These are phyloP conservation scores for Botrylloides violaceus DNA, from an alignment of 23 tunicate species.

Conservation along the genomic window DNA sequence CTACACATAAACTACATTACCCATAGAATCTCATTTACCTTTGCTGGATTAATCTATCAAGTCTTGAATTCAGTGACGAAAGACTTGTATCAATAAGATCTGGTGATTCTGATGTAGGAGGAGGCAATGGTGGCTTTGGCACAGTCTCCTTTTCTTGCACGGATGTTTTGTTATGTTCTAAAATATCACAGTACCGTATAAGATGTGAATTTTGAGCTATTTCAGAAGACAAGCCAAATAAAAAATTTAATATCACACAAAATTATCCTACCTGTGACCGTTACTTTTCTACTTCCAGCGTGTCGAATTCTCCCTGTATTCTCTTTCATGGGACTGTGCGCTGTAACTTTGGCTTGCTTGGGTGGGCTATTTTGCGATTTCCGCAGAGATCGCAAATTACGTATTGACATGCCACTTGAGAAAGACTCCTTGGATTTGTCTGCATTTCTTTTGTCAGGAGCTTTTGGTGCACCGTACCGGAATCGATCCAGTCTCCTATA, in stretches of 20 bases:
- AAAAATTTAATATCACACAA: too few species aligned
- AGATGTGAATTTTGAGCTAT: too few species aligned
- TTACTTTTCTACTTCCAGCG: too few species aligned
- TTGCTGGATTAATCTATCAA: slow-evolving; percentile 5
- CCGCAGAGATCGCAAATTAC: background rate
- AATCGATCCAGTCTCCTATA: slow-evolving; percentile 15
- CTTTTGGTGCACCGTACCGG: slow-evolving; percentile 20
- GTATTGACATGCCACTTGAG: background rate
- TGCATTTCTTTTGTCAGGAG: slow-evolving; percentile 3
- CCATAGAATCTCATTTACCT: background rate
- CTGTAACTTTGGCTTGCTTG: background rate
- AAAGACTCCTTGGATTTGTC: background rate
- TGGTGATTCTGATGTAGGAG: background rate
- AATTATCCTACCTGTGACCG: too few species aligned
- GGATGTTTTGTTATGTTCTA: too few species aligned
- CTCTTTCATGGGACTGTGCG: background rate
- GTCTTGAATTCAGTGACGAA: slow-evolving; percentile 10
- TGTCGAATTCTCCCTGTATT: too few species aligned
- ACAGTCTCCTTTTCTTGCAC: too few species aligned
- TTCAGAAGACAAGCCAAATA: too few species aligned
- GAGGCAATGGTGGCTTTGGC: background rate
- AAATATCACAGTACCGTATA: too few species aligned
- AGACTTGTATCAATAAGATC: slow-evolving; percentile 9
- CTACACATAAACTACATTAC: too few species aligned
- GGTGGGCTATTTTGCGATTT: background rate